Percentiles rank a stretch among this genome's conserved stretches.
Conservation (phyloP, 2,797 vertebrate species). For the Fistularia commersonii region DNA sequence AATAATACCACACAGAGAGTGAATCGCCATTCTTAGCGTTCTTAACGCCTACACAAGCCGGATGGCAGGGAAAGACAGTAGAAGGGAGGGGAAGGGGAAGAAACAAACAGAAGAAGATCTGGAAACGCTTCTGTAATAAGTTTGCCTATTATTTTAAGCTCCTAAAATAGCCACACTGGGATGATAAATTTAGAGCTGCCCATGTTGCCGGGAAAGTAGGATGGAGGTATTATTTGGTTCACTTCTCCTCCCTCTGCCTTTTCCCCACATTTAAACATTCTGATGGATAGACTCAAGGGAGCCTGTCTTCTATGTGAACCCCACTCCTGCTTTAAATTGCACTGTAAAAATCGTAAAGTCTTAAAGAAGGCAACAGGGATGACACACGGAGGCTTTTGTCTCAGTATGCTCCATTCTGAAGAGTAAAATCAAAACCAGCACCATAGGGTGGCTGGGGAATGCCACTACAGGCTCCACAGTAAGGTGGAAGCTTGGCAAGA, state of each 20-base stretch:
- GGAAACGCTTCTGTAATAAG: conserved; percentile 36
- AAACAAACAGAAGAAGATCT: conserved; percentile 24
- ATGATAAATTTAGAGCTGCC: conserved; percentile 50
- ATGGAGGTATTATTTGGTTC: conserved; percentile 40
- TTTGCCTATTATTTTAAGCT: conserved; percentile 52
- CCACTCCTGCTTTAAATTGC: conserved; percentile 41
- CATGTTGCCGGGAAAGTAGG: conserved; percentile 42
- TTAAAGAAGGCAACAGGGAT: conserved; percentile 30
- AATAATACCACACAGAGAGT: conserved; percentile 64
- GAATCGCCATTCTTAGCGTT: conserved; percentile 58
- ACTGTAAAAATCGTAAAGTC: conserved; percentile 35
- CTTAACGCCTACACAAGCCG: conserved; percentile 60
- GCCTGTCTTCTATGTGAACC: conserved; percentile 36
- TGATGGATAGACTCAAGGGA: conserved; percentile 30
- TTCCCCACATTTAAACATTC: conserved; percentile 32
- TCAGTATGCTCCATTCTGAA: conserved; percentile 32
- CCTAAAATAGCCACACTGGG: conserved; percentile 56
- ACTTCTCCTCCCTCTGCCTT: conserved; percentile 10
- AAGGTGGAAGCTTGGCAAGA: conserved; percentile 42
- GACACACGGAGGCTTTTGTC: conserved; percentile 41
- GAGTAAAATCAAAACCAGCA: conserved; percentile 49
- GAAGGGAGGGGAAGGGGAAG: conserved; percentile 16
- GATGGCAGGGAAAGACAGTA: conserved; percentile 42
- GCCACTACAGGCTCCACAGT: conserved; percentile 38
- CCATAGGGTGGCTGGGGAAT: conserved; percentile 49